Conservation (phyloP, 1,140 invertebrate species). For the Drosophila rufa region DNA sequence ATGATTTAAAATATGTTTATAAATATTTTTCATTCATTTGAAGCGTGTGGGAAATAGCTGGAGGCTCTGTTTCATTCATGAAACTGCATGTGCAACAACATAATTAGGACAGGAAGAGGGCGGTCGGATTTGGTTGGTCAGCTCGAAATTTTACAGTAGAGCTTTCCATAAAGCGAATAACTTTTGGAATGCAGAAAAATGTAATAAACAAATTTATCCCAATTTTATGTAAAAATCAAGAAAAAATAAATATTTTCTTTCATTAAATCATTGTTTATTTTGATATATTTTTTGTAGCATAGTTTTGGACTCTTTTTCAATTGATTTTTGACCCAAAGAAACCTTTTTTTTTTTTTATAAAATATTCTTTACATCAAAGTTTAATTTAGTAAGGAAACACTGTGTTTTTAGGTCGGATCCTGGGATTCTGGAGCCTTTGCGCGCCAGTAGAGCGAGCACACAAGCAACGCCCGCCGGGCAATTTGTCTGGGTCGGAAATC, state of each 20-base stretch:
- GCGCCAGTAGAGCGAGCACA: slow-evolving; percentile 64
- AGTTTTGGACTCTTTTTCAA: background rate
- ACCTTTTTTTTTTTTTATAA: no score
- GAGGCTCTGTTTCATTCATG: slow-evolving; percentile 67
- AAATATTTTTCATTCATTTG: slow-evolving; percentile 42
- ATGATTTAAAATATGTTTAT: slow-evolving; percentile 23
- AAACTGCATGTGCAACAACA: slow-evolving; percentile 69
- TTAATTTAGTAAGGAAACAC: background rate
- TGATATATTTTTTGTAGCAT: background rate
- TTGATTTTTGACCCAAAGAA: background rate
- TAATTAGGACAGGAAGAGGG: slow-evolving; percentile 75
- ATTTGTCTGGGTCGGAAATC: slow-evolving; percentile 51
- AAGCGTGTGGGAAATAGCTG: slow-evolving; percentile 61
- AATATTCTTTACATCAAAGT: background rate
- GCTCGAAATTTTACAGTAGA: background rate
- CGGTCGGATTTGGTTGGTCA: slow-evolving; percentile 38
- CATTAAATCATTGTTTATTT: background rate
- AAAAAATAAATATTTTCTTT: background rate
- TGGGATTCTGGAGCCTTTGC: slow-evolving; percentile 20
- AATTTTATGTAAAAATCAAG: background rate
- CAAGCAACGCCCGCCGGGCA: slow-evolving; percentile 54
- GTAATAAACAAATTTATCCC: no score
- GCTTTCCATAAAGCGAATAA: background rate
- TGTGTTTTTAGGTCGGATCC: slow-evolving; percentile 7
- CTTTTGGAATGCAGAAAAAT: no score